A percentile compares a stretch with the other conserved stretches of the same genome.
Evolutionary conservation across 2,888 invertebrate species (phyloP).

Genomic region (Dioctria rufipes): DNA sequence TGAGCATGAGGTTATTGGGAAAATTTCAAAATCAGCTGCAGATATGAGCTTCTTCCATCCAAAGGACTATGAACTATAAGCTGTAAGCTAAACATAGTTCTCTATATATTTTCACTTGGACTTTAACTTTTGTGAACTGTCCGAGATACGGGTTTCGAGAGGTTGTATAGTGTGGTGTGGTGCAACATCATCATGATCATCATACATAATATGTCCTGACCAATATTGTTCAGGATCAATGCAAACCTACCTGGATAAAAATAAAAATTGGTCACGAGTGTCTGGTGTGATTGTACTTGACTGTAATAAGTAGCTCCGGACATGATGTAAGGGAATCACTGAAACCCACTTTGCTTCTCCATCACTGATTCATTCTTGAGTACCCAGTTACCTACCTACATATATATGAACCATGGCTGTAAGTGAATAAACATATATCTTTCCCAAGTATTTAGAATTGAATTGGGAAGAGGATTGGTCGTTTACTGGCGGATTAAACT

Average conservation of each 20-base stretch:
- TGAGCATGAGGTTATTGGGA: constrained; percentile 41
- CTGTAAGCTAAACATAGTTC: background rate
- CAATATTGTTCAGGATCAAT: background rate
- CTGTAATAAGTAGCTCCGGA: constrained; percentile 34
- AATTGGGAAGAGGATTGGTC: background rate
- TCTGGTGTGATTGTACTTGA: constrained; percentile 9
- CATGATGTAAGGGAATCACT: constrained; percentile 10
- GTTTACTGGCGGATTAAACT: constrained; percentile 34
- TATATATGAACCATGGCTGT: background rate
- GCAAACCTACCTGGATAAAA: constrained; percentile 21
- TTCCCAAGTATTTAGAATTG: background rate
- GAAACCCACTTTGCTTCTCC: background rate
- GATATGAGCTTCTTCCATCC: constrained; percentile 20
- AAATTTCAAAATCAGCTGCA: constrained; percentile 58
- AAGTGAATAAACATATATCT: background rate
- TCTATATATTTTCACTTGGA: constrained; percentile 54
- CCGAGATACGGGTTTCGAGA: constrained; percentile 8
- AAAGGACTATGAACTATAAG: constrained; percentile 39
- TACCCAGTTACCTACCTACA: background rate
- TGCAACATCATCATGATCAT: background rate
- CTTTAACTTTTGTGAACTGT: constrained; percentile 44
- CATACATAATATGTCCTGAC: constrained; percentile 10
- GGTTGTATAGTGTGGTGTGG: constrained; percentile 12
- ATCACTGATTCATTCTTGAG: constrained; percentile 1
- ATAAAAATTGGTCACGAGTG: constrained; percentile 15